phyloP scores from a whole-genome alignment of 2,888 invertebrate species.

The Phyllotreta cruciferae region DNA sequence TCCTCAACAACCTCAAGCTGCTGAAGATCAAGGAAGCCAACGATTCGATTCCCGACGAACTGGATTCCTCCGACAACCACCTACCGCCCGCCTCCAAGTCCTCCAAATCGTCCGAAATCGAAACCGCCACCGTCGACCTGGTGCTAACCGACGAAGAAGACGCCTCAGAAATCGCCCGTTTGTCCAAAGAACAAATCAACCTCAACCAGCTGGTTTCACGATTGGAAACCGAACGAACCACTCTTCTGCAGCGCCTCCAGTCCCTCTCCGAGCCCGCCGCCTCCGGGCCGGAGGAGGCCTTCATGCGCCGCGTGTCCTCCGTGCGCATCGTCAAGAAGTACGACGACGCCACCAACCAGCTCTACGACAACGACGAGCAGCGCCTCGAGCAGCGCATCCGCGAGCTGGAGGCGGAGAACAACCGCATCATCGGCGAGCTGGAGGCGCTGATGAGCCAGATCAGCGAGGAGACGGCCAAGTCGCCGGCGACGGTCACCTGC shows the following conservation, averaged over 20 bases:
- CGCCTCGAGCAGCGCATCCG: slow-evolving; percentile 41
- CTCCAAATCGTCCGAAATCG: not conserved
- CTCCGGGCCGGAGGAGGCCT: slow-evolving; percentile 35
- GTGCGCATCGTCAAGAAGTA: slow-evolving; percentile 31
- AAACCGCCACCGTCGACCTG: not conserved
- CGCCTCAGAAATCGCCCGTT: not conserved
- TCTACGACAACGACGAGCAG: slow-evolving; percentile 41
- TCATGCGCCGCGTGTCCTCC: slow-evolving; percentile 40
- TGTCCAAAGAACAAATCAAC: slow-evolving; percentile 22
- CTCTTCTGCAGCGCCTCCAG: slow-evolving; percentile 33
- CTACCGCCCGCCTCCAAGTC: not conserved
- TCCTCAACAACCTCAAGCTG: slow-evolving; percentile 41
- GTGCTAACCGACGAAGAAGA: not conserved
- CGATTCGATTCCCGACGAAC: not conserved
- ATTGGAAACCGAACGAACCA: slow-evolving; percentile 37
- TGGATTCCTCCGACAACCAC: not conserved
- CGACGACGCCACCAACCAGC: slow-evolving; percentile 45
- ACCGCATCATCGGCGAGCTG: slow-evolving; percentile 40
- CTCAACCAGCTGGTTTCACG: slow-evolving; percentile 32
- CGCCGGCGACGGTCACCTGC: slow-evolving; percentile 23
- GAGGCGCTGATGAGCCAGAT: slow-evolving; percentile 34
- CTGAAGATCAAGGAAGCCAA: slow-evolving; percentile 30
- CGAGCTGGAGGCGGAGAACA: slow-evolving; percentile 45
- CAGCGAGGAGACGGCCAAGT: slow-evolving; percentile 30
- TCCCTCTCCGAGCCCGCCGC: slow-evolving; percentile 35